Base-by-base conservation (phyloP, 2,113 vertebrate species). In the Callorhinus ursinus region DNA sequence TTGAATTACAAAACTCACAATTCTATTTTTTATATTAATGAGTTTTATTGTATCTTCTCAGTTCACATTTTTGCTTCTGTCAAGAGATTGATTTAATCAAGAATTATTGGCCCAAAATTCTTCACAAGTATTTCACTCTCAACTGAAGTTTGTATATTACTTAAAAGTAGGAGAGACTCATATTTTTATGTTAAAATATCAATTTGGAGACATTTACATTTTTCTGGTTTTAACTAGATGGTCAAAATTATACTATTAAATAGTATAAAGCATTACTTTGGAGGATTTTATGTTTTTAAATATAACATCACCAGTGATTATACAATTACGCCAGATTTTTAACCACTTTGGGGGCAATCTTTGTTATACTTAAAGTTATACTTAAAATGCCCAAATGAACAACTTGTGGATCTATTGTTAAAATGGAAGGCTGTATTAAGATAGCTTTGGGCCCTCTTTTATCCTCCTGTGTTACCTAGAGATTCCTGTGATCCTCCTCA, bases 201-300 rank as follows among this genome's bases (percentile, higher is more conserved):
- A 84, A 53, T 65, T 76, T 46, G 15, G 59, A 95, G 12, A 11
- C 51, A 81, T 63, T 90, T 84, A 24, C 36, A 77, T 88, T 82
- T 77, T 92, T 71, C 55, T 91, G 88, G 6, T 81, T 85, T 59
- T 59, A 92, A 65, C 16, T 86, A 86, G 79, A 53, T 88, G 8
- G 12, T 36, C 1, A 88, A 82, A 93, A 90, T 46, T 81, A 81
- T 57, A 24, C 33, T 80, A 39, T 93, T 53, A 80, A 89, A 80
- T 63, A 84, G 67, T 83, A 84, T 24, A 77, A 95, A 71, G 2
- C 4, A 61, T 80, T 97, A 71, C 33, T 88, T 92, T 72, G 42
- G 5, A 95, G 19, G 6, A 93, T 93, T 92, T 92, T 96, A 61
- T 90, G 21, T 69, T 67, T 95, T 90, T 77, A 93, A 94, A 77